Percentiles rank a stretch among this genome's conserved stretches.
Evolutionary conservation across 2,113 vertebrate species (phyloP).

Genomic region (Stigmatopora nigra): DNA sequence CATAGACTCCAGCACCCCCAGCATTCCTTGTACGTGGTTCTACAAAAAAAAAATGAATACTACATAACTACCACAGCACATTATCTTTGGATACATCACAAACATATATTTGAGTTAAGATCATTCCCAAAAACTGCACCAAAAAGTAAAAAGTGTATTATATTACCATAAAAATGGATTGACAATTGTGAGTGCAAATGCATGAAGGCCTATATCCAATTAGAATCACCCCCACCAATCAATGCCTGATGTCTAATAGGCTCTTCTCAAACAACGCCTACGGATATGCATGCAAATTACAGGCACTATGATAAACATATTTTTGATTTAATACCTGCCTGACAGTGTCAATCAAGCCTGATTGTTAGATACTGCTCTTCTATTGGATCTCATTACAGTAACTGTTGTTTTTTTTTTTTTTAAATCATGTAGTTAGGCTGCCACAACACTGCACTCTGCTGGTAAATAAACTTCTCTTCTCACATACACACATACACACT

Average conservation of each 20-base stretch:
- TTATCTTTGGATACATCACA: no score
- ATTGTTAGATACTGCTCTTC: neutral
- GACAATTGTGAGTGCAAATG: neutral
- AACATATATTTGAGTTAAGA: neutral
- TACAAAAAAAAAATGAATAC: no score
- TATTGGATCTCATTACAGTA: neutral
- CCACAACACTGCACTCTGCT: conserved; percentile 73
- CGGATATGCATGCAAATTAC: neutral
- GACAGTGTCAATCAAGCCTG: conserved; percentile 2
- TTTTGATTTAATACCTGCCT: neutral
- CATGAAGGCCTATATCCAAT: neutral
- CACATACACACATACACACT: neutral
- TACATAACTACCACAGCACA: no score
- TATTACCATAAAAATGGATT: neutral
- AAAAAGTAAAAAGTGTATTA: neutral
- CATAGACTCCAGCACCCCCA: no score
- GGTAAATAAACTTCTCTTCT: conserved; percentile 40
- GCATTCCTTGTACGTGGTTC: no score
- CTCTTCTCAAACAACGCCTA: neutral
- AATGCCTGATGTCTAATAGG: neutral
- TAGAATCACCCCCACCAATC: neutral
- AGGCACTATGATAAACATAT: neutral
- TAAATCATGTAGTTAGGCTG: conserved; percentile 35
- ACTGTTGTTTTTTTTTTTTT: neutral
- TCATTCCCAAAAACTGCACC: neutral